Percentiles rank a stretch among this genome's conserved stretches.
Conservation (phyloP, 2,888 invertebrate genomes). For the Drosophila cognata region DNA sequence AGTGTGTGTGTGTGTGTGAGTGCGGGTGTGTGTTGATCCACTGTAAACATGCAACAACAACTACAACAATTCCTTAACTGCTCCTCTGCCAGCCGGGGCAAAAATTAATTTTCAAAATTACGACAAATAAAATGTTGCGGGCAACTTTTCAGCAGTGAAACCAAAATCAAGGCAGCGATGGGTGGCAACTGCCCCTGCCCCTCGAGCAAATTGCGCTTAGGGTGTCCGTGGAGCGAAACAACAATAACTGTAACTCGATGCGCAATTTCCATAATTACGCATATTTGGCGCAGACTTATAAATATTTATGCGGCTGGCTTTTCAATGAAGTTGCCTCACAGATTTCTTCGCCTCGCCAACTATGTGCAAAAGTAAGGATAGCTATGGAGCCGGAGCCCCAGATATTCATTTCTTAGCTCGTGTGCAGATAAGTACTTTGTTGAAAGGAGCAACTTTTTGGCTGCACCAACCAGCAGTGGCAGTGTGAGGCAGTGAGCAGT, state of each 20-base stretch:
- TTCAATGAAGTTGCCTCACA: constrained; percentile 40
- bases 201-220: neutral
- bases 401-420: neutral
- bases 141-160: constrained; percentile 40
- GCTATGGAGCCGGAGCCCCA: neutral
- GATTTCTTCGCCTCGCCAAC: constrained; percentile 5
- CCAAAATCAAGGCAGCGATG: neutral
- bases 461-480: neutral
- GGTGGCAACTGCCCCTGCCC: no score
- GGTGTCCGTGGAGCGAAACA: constrained; percentile 1
- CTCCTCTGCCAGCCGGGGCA: constrained; percentile 40
- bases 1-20: constrained; percentile 5
- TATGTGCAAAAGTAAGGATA: neutral
- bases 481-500: constrained; percentile 1
- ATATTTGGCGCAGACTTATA: constrained; percentile 70
- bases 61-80: constrained; percentile 36
- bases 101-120: constrained; percentile 76
- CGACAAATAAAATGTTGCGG: constrained; percentile 71
- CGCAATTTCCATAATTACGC: constrained; percentile 78
- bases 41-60: constrained; percentile 28
- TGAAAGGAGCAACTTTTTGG: constrained; percentile 14
- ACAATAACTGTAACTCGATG: constrained; percentile 62
- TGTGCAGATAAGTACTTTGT: neutral
- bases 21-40: constrained; percentile 18
- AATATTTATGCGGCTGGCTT: constrained; percentile 67